Base-by-base conservation (phyloP, 2,888 invertebrate species). In the Cryptocephalus primarius region DNA sequence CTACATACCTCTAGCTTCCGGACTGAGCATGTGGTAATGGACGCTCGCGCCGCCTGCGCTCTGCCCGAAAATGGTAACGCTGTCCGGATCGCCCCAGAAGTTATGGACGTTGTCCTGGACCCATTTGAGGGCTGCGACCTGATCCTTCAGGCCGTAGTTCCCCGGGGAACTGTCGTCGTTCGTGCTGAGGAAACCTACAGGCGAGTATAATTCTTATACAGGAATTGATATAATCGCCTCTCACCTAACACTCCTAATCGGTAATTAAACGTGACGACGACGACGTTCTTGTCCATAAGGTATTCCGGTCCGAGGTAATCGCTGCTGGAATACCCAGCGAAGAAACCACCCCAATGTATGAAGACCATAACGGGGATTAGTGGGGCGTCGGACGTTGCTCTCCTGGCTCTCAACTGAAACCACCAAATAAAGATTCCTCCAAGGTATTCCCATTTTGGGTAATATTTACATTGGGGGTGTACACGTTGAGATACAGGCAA, bases 301-400 rank as follows among this genome's bases (percentile, higher is more conserved):
- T 72, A 75, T 51, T 75, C 71, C 1, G 76, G 74, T 8, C 75
- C 75, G 14, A 68, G 59, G 8, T 71, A 46, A 8, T 56, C 53
- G 10, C 72, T 73, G 22, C 63, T 64, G 0, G 72, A 67, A 1
- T 67, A 61, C 9, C 76, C 76, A 9, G 71, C 65, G 52, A 75
- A 72, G 58, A 71, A 75, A 10, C 72, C 76, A 0, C 76, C 76
- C 32, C 74, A 75, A 56, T 74, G 72, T 45, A 76, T 72, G 47
- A 72, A 74, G 2, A 76, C 70, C 71, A 76, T 72, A 0, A 76
- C 75, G 0, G 74, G 72, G 4, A 57, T 38, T 14, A 42, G 36
- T 13, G 33, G 12, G 6, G 31, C 41, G 33, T 12, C 40, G 3
- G 45, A 36, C 10, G 36, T 31, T 8, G 38, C 1, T 22, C 36